phyloP scores from a whole-genome alignment of 2,797 vertebrate genomes.

The Phyllotis vaccarum region DNA sequence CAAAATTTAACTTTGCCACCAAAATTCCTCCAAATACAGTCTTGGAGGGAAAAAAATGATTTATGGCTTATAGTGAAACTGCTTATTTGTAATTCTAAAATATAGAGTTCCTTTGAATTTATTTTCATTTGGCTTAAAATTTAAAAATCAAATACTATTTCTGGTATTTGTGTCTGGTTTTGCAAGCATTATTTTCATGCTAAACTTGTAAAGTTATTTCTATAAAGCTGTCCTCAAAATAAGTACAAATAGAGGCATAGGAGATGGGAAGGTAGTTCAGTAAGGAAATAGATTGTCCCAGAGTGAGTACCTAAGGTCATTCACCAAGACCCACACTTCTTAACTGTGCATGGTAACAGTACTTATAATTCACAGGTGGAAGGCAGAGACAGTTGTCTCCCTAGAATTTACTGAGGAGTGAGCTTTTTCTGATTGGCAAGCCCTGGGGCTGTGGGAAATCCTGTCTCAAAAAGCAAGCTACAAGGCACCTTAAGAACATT shows the following conservation, averaged over 20 bases:
- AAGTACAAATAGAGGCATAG: neutral
- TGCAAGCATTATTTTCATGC: neutral
- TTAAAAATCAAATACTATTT: conserved; percentile 44
- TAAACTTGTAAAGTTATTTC: conserved; percentile 12
- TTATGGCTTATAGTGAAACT: neutral
- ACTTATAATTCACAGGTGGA: neutral
- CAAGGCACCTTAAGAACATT: neutral
- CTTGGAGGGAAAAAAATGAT: neutral
- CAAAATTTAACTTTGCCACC: neutral
- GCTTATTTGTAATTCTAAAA: conserved; percentile 57
- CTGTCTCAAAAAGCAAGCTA: neutral
- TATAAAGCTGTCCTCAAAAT: neutral
- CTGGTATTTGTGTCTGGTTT: neutral
- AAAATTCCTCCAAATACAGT: neutral
- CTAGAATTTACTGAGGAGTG: neutral
- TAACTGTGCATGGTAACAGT: neutral
- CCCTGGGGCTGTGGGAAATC: neutral
- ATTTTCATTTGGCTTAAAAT: conserved; percentile 45
- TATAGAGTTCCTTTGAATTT: neutral
- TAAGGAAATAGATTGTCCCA: neutral
- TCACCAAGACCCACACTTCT: neutral
- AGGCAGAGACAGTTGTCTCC: neutral
- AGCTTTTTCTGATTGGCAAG: too few species aligned
- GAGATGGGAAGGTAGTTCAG: neutral
- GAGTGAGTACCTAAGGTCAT: neutral